Evolutionary conservation across 2,113 vertebrate species (phyloP), one percentile per base, ranked within the genome.

Genomic region (Notarius quadriscutis): DNA sequence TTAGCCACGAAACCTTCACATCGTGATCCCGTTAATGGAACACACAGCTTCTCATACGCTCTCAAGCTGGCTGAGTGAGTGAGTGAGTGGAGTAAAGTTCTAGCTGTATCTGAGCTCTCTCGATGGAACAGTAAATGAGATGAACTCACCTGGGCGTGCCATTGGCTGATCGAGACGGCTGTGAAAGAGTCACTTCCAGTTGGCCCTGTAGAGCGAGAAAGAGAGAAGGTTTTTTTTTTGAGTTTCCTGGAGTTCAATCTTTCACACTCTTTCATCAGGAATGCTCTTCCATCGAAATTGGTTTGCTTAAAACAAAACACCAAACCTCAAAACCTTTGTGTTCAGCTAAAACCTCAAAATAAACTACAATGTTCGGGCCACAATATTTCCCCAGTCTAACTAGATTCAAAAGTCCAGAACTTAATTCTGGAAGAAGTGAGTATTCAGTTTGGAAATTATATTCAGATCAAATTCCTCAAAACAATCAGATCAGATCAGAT

Each of bases 141-240:
- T 87, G 74, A 90, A 91, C 96, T 97, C 95, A 99, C 98, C 97
- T 95, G 89, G 97, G 96, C 0, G 96, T 96, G 92, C 96, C 95
- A 1, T 96, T 97, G 92, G 94, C 95, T 86, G 95, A 95, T 81
- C 95, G 94, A 82, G 93, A 92, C 22, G 97, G 97, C 93, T 98
- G 98, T 93, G 95, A 96, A 90, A 96, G 93, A 22, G 93, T 97
- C 94, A 97, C 96, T 83, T 97, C 97, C 94, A 96, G 91, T 88
- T 97, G 94, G 84, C 94, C 95, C 97, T 99, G 93, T 85, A 91
- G 34, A 93, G 93, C 83, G 93, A 85, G 92, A 91, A 81, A 57
- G 84, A 62, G 81, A 87, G 14, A 84, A n/a, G n/a, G n/a, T n/a
- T 30, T 41, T 41, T 41, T 41, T 41, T 41, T 60, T 62, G 18